Conservation (phyloP, 1,140 invertebrate genomes). For the Paraescarpia echinospica region DNA sequence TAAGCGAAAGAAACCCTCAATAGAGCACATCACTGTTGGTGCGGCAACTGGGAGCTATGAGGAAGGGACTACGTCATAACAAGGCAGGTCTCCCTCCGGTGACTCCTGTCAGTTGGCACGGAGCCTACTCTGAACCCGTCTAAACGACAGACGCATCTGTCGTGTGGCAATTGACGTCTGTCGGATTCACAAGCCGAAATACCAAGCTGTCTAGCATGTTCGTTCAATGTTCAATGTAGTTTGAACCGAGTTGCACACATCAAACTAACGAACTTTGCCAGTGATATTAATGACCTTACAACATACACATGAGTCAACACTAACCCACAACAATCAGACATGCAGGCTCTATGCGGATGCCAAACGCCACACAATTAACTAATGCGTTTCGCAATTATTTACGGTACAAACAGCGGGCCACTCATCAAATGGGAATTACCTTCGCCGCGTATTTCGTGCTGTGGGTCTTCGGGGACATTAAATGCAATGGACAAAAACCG, state of each 20-base stretch:
- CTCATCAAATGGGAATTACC: neutral
- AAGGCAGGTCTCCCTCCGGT: no score
- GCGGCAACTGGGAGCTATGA: no score
- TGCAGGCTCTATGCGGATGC: neutral
- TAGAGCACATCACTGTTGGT: no score
- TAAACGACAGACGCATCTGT: neutral
- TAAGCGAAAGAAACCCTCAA: no score
- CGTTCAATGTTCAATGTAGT: no score
- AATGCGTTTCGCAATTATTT: neutral
- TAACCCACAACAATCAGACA: neutral
- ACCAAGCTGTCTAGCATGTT: neutral
- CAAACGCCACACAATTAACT: neutral
- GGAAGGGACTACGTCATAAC: no score
- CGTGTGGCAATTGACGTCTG: neutral
- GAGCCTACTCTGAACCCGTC: neutral
- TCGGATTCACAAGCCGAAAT: neutral
- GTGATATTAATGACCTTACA: neutral
- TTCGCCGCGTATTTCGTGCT: neutral
- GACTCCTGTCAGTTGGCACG: no score
- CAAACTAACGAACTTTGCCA: neutral
- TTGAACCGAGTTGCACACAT: neutral
- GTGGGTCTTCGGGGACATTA: neutral
- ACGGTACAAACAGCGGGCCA: neutral
- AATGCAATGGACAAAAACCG: neutral
- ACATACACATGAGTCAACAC: neutral